These are phyloP conservation scores for Lethenteron camtschaticum DNA, from an alignment of 2,113 vertebrate genomes.

Conservation along the genomic window DNA sequence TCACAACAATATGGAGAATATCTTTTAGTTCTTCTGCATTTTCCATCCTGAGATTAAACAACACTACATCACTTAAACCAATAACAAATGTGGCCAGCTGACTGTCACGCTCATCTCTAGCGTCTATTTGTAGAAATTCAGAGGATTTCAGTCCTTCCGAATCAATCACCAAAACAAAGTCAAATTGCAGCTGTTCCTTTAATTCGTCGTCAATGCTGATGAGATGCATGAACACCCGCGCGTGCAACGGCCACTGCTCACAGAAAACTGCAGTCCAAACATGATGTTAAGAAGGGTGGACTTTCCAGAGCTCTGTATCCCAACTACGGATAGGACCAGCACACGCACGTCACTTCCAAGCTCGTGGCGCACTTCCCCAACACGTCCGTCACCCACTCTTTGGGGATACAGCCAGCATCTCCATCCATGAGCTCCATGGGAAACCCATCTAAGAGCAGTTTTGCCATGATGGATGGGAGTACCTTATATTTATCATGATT, in stretches of 20 bases:
- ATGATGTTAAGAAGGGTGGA: constrained; percentile 38
- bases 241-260: constrained; percentile 8
- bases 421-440: constrained; percentile 41
- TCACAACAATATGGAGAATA: constrained; percentile 26
- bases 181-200: constrained; percentile 9
- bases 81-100: constrained; percentile 19
- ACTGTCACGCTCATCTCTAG: constrained; percentile 14
- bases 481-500: neutral
- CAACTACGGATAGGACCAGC: constrained; percentile 29
- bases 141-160: constrained; percentile 6
- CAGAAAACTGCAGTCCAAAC: constrained; percentile 24
- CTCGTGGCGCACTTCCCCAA: constrained; percentile 19
- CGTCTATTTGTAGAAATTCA: no score
- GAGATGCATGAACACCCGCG: constrained; percentile 7
- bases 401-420: constrained; percentile 29
- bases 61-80: constrained; percentile 14
- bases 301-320: constrained; percentile 41
- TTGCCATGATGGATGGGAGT: constrained; percentile 18
- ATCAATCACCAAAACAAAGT: constrained; percentile 13
- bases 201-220: neutral
- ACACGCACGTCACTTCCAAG: constrained; percentile 19
- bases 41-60: constrained; percentile 23
- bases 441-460: constrained; percentile 29
- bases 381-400: constrained; percentile 35
- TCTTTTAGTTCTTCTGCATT: constrained; percentile 19